Percentiles rank a stretch among this genome's conserved stretches.
Evolutionary conservation across 2,113 vertebrate genomes (phyloP).

Genomic region (Maccullochella peelii): DNA sequence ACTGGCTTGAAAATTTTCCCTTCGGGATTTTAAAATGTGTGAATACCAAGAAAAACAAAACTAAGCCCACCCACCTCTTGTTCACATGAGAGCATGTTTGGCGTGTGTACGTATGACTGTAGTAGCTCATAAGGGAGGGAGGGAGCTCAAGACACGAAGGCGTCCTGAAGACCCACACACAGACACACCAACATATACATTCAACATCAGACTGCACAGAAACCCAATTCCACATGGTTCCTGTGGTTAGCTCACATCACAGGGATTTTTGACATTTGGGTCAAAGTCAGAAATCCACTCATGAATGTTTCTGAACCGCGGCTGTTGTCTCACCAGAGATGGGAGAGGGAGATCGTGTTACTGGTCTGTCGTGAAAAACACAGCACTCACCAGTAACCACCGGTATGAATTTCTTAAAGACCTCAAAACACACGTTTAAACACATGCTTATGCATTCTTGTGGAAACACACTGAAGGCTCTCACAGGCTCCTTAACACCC

Average conservation of each 20-base stretch:
- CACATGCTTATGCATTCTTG: constrained; percentile 44
- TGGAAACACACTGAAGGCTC: constrained; percentile 26
- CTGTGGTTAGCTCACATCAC: constrained; percentile 65
- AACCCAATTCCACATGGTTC: constrained; percentile 55
- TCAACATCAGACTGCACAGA: constrained; percentile 49
- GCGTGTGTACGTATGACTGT: background rate
- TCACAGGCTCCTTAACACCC: constrained; percentile 32
- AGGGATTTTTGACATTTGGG: constrained; percentile 55
- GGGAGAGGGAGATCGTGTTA: constrained; percentile 51
- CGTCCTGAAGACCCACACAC: constrained; percentile 56
- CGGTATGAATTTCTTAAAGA: constrained; percentile 11
- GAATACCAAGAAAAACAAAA: constrained; percentile 75
- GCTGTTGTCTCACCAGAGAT: constrained; percentile 49
- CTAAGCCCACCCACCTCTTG: constrained; percentile 81
- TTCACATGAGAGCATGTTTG: constrained; percentile 50
- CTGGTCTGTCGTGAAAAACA: constrained; percentile 36
- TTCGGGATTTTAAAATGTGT: constrained; percentile 70
- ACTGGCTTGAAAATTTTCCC: constrained; percentile 60
- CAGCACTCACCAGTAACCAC: constrained; percentile 24
- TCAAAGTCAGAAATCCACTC: constrained; percentile 47
- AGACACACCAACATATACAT: constrained; percentile 60
- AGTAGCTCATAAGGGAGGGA: constrained; percentile 58
- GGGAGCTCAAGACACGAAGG: constrained; percentile 61
- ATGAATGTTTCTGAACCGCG: constrained; percentile 51
- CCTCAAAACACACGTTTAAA: constrained; percentile 45